Evolutionary conservation across 2,113 vertebrate genomes (phyloP).

Genomic region (Empidonax traillii): DNA sequence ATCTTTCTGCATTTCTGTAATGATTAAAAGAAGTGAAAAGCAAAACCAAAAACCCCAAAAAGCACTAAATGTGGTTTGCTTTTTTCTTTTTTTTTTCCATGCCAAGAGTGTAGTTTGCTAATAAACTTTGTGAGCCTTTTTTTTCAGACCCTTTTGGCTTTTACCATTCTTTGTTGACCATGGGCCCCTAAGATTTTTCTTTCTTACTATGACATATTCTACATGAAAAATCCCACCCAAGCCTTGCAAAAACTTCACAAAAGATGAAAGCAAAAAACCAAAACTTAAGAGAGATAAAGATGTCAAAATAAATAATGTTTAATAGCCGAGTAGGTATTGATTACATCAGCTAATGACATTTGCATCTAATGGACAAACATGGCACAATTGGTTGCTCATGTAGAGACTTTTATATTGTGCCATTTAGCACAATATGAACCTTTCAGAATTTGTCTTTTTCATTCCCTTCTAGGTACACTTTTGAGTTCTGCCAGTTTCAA

Average conservation of each 20-base stretch:
- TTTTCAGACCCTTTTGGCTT: background rate
- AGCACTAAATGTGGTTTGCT: background rate
- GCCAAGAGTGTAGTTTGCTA: background rate
- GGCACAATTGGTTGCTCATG: background rate
- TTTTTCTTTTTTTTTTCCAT: no score
- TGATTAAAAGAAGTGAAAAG: background rate
- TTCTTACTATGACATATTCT: background rate
- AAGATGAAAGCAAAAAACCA: background rate
- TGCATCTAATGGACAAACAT: background rate
- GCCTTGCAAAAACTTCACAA: no score
- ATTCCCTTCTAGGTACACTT: background rate
- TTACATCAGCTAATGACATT: background rate
- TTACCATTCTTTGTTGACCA: background rate
- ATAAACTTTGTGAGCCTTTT: background rate
- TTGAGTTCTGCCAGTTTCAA: background rate
- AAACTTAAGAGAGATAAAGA: background rate
- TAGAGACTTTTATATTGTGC: background rate
- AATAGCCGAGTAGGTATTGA: background rate
- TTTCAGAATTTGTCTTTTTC: background rate
- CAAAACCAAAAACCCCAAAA: rapidly evolving
- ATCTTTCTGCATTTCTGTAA: background rate
- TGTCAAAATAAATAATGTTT: background rate
- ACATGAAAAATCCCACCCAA: background rate
- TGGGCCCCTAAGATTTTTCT: rapidly evolving
- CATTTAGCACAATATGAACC: background rate